Evolutionary conservation across 2,888 invertebrate species (phyloP), one percentile per base, ranked within the genome.

Genomic region (Julus scanicus): DNA sequence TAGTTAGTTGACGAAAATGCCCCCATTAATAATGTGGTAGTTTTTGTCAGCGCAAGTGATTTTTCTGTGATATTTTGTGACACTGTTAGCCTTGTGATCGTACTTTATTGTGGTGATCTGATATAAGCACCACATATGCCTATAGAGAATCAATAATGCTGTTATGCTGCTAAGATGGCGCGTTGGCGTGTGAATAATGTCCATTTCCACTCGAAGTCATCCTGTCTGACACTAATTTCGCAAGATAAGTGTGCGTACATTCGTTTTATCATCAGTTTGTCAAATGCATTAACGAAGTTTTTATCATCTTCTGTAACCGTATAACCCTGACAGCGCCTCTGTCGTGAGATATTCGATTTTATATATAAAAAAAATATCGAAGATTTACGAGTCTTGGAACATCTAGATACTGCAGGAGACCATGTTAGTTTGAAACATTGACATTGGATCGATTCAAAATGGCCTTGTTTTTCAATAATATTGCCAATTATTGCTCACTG

Each of bases 181-280:
- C 71, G 71, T 71, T 71, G 71, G 71, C 71, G 71, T 71, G 71
- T 71, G 71, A 71, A 71, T 71, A 71, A 71, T 71, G 71, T 71
- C n/a, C 71, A 71, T 71, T 71, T 71, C 71, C 71, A 71, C 71
- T 71, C 71, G 71, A 71, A 71, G 71, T 71, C 71, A 71, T 71
- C 71, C 29, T n/a, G 71, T 8, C 71, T 71, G 71, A 71, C 71
- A 71, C 71, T 71, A 20, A 71, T 71, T 71, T 71, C 71, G 20
- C 8, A 71, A 71, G 71, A 71, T 71, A 71, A 71, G 71, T 71
- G 71, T 71, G 71, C 71, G 29, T 71, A 9, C 71, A 29, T 71
- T 71, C 29, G 71, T 71, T 71, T 71, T 29, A 29, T 29, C 71
- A 71, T 71, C 29, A 71, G 71, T 71, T 71, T 29, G 71, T 29